Evolutionary conservation across 2,113 vertebrate species (phyloP), one percentile per base, ranked within the genome.

Genomic region (Leuciscus idus): DNA sequence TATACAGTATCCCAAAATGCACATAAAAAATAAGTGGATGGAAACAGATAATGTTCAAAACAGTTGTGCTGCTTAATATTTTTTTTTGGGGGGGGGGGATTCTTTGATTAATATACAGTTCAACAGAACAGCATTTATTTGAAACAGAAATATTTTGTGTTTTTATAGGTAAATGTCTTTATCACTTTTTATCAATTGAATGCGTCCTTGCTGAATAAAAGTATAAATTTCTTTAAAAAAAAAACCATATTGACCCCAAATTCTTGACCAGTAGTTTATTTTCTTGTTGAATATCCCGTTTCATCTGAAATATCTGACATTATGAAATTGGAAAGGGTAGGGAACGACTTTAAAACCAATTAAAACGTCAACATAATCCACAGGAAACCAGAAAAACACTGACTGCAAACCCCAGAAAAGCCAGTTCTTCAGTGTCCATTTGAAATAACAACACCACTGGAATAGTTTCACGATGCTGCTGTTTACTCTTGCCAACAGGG

Each of bases 311-410:
- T 23, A 73, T 64, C 21, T 39, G 36, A 43, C 21, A 48, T 74
- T 26, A 48, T 74, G 4, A 73, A 46, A 73, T 46, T 12, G 9
- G 11, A 74, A 73, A 7, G 70, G 39, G 39, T n/a, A 43, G 36
- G 10, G 21, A 73, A 73, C 2, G 0, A 46, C 39, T n/a, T 46
- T 39, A 33, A 43, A 80, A 8, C 36, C 23, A 2, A 39, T 79
- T n/a, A 39, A 79, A 62, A 81, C 1, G 0, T 46, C 8, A 64
- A 81, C n/a, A 48, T 8, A 64, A n/a, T 26, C n/a, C n/a, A 81
- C 79, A 64, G n/a, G 57, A 81, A 64, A n/a, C 13, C 57, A 81
- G n/a, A 43, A 36, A 80, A 46, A 62, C 13, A 46, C 78, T 46
- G 36, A 28, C 46, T 64, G 2, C 39, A 64, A 81, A 81, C 12